These are phyloP conservation scores for Misgurnus anguillicaudatus DNA, from an alignment of 2,113 vertebrate species.

Conservation along the genomic window DNA sequence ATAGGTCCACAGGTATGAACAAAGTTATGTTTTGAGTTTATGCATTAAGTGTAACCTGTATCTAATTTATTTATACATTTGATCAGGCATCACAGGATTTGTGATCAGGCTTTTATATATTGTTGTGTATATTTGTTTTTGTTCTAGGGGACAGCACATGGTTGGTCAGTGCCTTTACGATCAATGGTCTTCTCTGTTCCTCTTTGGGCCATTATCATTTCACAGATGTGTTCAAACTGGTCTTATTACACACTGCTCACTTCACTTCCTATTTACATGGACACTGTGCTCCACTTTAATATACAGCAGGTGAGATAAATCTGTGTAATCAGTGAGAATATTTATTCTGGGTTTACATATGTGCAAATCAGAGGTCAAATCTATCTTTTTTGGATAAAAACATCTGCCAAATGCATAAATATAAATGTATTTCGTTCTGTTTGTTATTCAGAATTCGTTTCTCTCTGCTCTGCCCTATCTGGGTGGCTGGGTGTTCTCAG, in stretches of 20 bases:
- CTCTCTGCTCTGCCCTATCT: conserved; percentile 76
- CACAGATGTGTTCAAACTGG: conserved; percentile 78
- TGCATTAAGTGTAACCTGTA: not conserved
- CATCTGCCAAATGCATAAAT: not conserved
- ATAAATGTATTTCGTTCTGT: not conserved
- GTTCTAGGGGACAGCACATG: conserved; percentile 70
- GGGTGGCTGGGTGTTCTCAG: conserved; percentile 60
- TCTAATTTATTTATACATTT: too few relatives aligned
- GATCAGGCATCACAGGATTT: not conserved
- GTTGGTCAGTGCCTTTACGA: conserved; percentile 71
- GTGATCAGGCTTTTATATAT: not conserved
- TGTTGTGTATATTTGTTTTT: not conserved
- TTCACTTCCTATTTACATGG: conserved; percentile 81
- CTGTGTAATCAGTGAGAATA: not conserved
- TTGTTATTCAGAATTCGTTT: conserved; percentile 68
- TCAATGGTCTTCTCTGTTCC: conserved; percentile 74
- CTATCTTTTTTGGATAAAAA: not conserved
- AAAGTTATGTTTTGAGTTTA: not conserved
- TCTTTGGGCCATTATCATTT: conserved; percentile 77
- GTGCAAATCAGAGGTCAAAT: not conserved
- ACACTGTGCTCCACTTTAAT: conserved; percentile 74
- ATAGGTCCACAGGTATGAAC: conserved; percentile 73
- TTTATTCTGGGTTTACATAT: too few relatives aligned
- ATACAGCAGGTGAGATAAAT: conserved; percentile 69
- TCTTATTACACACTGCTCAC: conserved; percentile 72